Conservation (phyloP, 2,113 vertebrate genomes). For the Stegostoma tigrinum region DNA sequence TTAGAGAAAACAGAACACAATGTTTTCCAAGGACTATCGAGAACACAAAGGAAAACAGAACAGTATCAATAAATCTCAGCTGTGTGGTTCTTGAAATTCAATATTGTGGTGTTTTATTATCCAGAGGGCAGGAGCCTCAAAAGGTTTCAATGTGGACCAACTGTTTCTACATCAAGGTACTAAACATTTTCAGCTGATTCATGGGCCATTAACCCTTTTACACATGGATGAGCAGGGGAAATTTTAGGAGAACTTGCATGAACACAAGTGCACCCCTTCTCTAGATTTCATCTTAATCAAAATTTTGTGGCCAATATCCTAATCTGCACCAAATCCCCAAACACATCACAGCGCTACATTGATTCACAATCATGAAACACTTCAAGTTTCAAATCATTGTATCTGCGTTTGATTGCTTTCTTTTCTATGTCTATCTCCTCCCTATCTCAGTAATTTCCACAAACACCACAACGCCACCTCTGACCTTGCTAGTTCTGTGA, state of each 20-base stretch:
- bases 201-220: neutral
- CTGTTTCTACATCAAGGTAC: neutral
- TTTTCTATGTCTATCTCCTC: neutral
- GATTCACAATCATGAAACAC: neutral
- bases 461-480: neutral
- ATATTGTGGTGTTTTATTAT: neutral
- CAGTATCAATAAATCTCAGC: neutral
- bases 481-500: neutral
- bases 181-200: neutral
- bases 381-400: neutral
- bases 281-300: neutral
- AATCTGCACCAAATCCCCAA: neutral
- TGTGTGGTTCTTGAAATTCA: conserved; percentile 9
- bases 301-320: neutral
- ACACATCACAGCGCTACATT: neutral
- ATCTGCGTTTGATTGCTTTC: neutral
- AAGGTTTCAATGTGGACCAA: neutral
- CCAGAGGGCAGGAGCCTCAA: neutral
- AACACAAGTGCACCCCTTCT: neutral
- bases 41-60: neutral
- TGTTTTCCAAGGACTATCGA: neutral
- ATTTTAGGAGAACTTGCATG: neutral
- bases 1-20: conserved; percentile 8
- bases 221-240: too few relatives aligned
- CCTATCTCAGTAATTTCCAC: neutral